These are phyloP conservation scores for Agapostemon virescens DNA, from an alignment of 2,888 invertebrate genomes.

Conservation along the genomic window DNA sequence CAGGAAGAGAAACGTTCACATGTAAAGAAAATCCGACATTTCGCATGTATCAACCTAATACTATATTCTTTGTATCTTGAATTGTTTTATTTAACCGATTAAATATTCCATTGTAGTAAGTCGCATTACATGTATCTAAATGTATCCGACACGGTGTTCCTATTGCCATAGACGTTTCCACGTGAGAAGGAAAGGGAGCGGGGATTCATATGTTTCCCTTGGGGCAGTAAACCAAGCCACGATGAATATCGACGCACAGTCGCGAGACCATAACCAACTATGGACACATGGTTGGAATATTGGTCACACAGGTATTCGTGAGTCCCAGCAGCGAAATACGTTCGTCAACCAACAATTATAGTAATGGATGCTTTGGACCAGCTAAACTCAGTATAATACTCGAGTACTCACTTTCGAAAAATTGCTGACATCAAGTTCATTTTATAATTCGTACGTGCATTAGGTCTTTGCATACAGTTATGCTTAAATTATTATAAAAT, in stretches of 20 bases:
- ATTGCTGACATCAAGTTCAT: not conserved
- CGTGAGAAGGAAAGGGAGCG: conserved; percentile 42
- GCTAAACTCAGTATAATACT: not conserved
- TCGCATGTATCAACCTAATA: not conserved
- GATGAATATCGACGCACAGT: conserved; percentile 37
- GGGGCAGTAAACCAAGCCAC: conserved; percentile 52
- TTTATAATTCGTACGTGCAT: not conserved
- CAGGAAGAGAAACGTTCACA: too few species aligned
- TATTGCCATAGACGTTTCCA: conserved; percentile 47
- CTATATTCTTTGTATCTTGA: not conserved
- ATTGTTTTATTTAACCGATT: not conserved
- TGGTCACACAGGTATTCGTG: conserved; percentile 37
- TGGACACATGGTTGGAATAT: conserved; percentile 44
- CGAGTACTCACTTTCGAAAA: not conserved
- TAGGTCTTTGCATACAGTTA: not conserved
- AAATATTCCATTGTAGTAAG: not conserved
- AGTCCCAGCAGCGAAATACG: conserved; percentile 28
- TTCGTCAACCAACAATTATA: conserved; percentile 32
- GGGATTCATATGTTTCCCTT: conserved; percentile 50
- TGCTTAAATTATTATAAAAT: not conserved
- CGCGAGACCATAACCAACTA: conserved; percentile 33
- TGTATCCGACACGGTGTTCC: not conserved
- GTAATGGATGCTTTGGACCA: conserved; percentile 6
- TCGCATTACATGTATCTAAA: not conserved
- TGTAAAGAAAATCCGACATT: too few species aligned